Conservation (phyloP, 2,797 vertebrate species). For the Simalia tracyae region DNA sequence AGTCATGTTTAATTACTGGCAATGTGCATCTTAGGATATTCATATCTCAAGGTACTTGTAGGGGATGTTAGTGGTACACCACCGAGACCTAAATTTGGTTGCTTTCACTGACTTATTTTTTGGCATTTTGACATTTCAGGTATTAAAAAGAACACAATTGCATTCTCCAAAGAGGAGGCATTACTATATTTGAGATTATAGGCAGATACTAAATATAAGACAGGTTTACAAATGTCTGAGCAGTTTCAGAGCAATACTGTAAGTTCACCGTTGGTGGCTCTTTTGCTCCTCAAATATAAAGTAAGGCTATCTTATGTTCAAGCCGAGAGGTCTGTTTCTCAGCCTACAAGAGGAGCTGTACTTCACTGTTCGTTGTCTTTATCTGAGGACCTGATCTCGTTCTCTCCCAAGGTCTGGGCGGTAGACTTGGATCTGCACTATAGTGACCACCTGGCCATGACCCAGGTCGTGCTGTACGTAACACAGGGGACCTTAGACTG, state of each 20-base stretch:
- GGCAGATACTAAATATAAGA: neutral
- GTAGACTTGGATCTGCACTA: conserved; percentile 85
- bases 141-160: neutral
- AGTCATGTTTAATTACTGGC: neutral
- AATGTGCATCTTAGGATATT: neutral
- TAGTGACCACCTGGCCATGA: conserved; percentile 91
- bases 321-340: neutral
- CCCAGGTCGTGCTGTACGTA: conserved; percentile 82
- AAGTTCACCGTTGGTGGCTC: neutral
- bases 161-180: neutral
- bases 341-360: neutral
- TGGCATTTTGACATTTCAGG: neutral
- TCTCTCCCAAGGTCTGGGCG: conserved; percentile 83
- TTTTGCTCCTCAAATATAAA: neutral
- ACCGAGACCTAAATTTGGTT: neutral
- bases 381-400: accelerated
- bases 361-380: neutral
- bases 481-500: conserved; percentile 84
- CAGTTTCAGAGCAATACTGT: neutral
- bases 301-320: neutral
- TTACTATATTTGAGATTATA: neutral
- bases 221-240: neutral
- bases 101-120: neutral
- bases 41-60: neutral
- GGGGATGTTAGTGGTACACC: neutral